Conservation (phyloP, 2,888 invertebrate genomes). For the Chamaedrilus cognettii region DNA sequence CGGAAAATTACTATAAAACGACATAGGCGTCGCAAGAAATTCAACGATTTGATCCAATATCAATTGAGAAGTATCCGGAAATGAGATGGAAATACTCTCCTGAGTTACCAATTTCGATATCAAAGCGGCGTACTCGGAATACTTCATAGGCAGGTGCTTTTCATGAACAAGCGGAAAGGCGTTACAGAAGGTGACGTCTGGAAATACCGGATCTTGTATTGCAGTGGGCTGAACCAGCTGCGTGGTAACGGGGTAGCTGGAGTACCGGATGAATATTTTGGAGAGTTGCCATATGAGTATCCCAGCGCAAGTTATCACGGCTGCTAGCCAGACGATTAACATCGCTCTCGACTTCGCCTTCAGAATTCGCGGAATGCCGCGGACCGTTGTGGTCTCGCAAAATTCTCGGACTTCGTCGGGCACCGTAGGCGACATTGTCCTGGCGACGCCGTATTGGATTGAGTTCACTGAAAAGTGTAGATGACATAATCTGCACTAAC, state of each 20-base stretch:
- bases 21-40: not conserved
- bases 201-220: not conserved
- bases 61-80: too few species aligned
- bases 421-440: not conserved
- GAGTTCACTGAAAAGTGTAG: too few species aligned
- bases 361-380: not conserved
- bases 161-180: not conserved
- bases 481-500: too few species aligned
- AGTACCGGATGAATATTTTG: not conserved
- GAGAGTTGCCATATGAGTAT: not conserved
- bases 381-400: not conserved
- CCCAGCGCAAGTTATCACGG: not conserved
- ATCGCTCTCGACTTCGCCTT: not conserved
- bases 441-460: too few species aligned
- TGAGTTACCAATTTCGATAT: too few species aligned
- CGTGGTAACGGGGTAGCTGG: constrained; percentile 3
- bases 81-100: not conserved
- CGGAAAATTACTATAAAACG: not conserved
- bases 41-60: too few species aligned
- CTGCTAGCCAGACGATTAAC: not conserved
- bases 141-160: not conserved
- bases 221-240: not conserved
- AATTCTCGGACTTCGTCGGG: not conserved
- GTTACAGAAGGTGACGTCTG: not conserved
- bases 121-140: not conserved